Evolutionary conservation across 2,888 invertebrate genomes (phyloP), one percentile per base, ranked within the genome.

Genomic region (Dynastes hyllus): DNA sequence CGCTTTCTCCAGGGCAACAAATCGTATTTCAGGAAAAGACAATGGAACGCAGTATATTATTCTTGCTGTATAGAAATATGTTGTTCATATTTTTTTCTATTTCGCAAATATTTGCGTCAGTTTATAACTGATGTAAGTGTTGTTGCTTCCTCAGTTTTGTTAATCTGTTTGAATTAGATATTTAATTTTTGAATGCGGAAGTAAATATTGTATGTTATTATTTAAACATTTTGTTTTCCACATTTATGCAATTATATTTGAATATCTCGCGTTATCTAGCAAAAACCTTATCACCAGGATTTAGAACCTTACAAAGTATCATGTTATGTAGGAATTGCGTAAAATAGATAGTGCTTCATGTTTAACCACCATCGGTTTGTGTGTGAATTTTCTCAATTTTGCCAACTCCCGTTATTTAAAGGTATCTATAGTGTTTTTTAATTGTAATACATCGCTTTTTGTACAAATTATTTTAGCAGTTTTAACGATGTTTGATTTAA

Each of bases 211-310:
- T 32, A 45, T 45, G 8, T 45, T 45, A 45, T 45, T 55, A 16
- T 13, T 9, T n/a, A 4, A 55, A 55, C 11, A n/a, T 16, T 16
- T 3, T 55, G 11, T 55, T 16, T 55, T 55, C 11, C 22, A 55
- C 55, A 2, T 55, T 55, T 55, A 6, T 55, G 55, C 55, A 55
- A 55, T 45, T 45, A 45, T 5, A 55, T 55, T 16, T 55, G 16
- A 55, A n/a, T 55, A 55, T 55, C 22, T 55, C 29, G 29, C 70
- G 70, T 22, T 70, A 70, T 70, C 70, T 70, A 53, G 5, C 13
- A 53, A 29, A 51, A 27, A 51, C 13, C 70, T 70, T 70, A 70
- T 70, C 70, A 29, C 0, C 13, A 51, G 51, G 50, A 70, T 51
- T 70, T 70, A 51, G 8, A n/a, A 32, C 53, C 51, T 70, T 70